These are phyloP conservation scores for Antennarius striatus DNA, from an alignment of 2,113 vertebrate species.

Conservation along the genomic window DNA sequence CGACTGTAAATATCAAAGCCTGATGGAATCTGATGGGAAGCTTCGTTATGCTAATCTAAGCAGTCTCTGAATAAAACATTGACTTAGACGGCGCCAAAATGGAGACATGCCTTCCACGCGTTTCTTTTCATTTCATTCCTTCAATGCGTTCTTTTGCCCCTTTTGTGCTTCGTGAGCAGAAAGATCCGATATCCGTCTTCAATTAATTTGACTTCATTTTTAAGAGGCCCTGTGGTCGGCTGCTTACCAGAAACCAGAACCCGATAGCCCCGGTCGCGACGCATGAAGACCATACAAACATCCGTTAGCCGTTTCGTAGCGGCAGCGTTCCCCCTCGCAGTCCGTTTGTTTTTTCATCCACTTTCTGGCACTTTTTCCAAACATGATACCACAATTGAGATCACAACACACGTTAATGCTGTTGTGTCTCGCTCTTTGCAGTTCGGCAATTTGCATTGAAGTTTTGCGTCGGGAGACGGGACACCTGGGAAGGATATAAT, in stretches of 20 bases:
- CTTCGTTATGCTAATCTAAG: slow-evolving; percentile 54
- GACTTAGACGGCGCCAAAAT: slow-evolving; percentile 17
- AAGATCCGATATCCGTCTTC: slow-evolving; percentile 40
- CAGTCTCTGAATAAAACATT: slow-evolving; percentile 53
- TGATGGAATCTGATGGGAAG: slow-evolving; percentile 51
- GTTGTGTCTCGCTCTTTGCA: slow-evolving; percentile 48
- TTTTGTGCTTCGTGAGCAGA: slow-evolving; percentile 20
- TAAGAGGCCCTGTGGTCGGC: slow-evolving; percentile 45
- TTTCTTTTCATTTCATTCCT: slow-evolving; percentile 7
- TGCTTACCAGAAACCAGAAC: slow-evolving; percentile 37
- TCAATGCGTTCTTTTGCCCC: slow-evolving; percentile 6
- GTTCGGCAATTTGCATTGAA: slow-evolving; percentile 61
- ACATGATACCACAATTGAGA: slow-evolving; percentile 12
- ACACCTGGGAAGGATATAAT: slow-evolving; percentile 56
- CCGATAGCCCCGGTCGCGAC: slow-evolving; percentile 48
- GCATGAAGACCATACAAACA: slow-evolving; percentile 64
- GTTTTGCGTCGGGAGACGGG: slow-evolving; percentile 37
- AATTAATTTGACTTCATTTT: slow-evolving; percentile 62
- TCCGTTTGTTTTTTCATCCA: slow-evolving; percentile 7
- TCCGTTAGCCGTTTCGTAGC: slow-evolving; percentile 36
- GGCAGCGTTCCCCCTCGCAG: slow-evolving; percentile 23
- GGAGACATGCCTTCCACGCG: slow-evolving; percentile 28
- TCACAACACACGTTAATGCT: slow-evolving; percentile 60
- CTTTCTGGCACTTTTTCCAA: slow-evolving; percentile 41
- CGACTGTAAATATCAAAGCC: slow-evolving; percentile 55